Evolutionary conservation across 2,113 vertebrate genomes (phyloP), one percentile per base, ranked within the genome.

Genomic region (Solea solea): DNA sequence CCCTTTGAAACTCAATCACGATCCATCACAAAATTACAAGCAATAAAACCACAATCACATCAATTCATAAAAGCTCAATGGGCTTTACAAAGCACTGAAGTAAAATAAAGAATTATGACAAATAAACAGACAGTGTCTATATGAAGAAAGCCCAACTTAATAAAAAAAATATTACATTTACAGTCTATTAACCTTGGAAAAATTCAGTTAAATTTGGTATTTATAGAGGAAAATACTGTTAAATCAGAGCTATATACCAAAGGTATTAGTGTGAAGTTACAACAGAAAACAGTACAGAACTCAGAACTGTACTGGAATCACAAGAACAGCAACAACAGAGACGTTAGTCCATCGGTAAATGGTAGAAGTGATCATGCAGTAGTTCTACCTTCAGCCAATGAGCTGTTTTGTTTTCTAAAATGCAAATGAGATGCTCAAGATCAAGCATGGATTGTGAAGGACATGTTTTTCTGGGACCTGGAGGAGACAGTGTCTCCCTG

Each of bases 371-470:
- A n/a, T 21, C 21, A 21, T 21, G 21, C 21, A 21, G 21, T 34
- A 84, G 72, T 71, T 76, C 54, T 52, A 64, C 50, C 41, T 13
- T 67, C 56, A 76, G 48, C 77, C 80, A 82, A 80, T 85, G 62
- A 66, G 53, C 59, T 76, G 57, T 72, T 70, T 34, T 9, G 34
- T 76, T 78, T 69, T 66, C 48, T 69, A 46, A 15, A 66, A 78
- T 81, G 84, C 70, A 87, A 88, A 89, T 79, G 10, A 79, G 48
- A 64, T 46, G 42, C 40, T 41, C 65, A 80, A 78, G 76, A 78
- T 50, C 75, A 73, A 76, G 58, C 64, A 53, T 42, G 66, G 60
- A 74, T 42, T 40, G 60, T 79, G 74, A 88, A 86, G 82, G 84
- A 80, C 72, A 62, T 15, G n/a, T 44, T 76, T 46, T 86, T 66